Percentiles rank a stretch among this genome's conserved stretches.
These are phyloP conservation scores for Gymnocheta viridis DNA, from an alignment of 2,888 invertebrate genomes.

Conservation along the genomic window DNA sequence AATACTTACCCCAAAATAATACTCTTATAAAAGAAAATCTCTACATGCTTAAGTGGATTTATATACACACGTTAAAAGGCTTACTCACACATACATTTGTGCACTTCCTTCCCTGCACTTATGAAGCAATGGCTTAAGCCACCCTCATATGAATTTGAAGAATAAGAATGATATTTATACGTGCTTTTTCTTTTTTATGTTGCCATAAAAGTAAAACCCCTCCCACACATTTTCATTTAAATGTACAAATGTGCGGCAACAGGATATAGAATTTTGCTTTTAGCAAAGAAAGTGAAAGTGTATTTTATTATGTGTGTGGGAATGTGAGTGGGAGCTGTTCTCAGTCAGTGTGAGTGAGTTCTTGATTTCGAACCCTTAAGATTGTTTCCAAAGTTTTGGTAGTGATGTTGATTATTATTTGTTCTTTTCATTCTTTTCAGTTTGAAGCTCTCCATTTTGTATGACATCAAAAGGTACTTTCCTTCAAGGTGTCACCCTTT, in stretches of 20 bases:
- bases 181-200: slow-evolving; percentile 5
- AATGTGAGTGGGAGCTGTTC: not conserved
- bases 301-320: not conserved
- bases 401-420: slow-evolving; percentile 35
- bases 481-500: slow-evolving; percentile 62
- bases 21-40: too few species aligned
- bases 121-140: slow-evolving; percentile 1
- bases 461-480: slow-evolving; percentile 55
- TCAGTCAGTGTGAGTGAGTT: not conserved
- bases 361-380: slow-evolving; percentile 15
- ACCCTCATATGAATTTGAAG: slow-evolving; percentile 18
- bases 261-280: not conserved
- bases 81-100: not conserved
- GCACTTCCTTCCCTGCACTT: not conserved
- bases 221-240: slow-evolving; percentile 3
- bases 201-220: slow-evolving; percentile 28
- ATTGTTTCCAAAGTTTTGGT: not conserved
- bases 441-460: slow-evolving; percentile 56
- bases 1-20: not conserved
- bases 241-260: slow-evolving; percentile 40
- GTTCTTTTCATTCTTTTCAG: not conserved
- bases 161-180: slow-evolving; percentile 9
- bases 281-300: slow-evolving; percentile 49
- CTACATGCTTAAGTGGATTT: slow-evolving; percentile 13
- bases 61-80: not conserved